Conservation (phyloP, 2,797 vertebrate species). For the Halcyon leucocephala region DNA sequence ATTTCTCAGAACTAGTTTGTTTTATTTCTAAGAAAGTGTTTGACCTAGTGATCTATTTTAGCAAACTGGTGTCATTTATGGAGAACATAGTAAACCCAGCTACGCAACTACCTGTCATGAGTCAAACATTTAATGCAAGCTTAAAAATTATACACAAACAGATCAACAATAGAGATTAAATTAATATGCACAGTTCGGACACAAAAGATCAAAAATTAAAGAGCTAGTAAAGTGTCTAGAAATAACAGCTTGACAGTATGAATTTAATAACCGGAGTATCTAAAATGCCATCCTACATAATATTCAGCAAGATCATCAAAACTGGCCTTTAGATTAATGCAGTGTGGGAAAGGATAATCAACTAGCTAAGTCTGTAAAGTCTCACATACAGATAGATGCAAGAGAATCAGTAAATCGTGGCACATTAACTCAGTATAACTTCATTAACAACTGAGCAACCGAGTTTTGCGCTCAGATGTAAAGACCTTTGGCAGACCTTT, state of each 20-base stretch:
- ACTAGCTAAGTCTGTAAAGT: neutral
- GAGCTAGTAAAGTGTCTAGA: neutral
- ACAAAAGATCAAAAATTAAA: neutral
- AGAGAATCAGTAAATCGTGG: neutral
- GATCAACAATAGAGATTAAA: neutral
- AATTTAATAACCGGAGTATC: constrained; percentile 9
- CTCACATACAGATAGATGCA: neutral
- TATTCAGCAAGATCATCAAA: constrained; percentile 29
- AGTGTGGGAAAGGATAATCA: neutral
- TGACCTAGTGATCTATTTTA: constrained; percentile 13
- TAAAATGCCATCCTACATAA: neutral
- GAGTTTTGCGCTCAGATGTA: neutral
- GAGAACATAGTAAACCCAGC: neutral
- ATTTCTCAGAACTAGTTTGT: constrained; percentile 2
- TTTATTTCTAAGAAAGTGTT: constrained; percentile 21
- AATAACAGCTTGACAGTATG: neutral
- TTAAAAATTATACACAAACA: neutral
- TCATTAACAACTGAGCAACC: neutral
- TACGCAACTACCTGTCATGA: neutral
- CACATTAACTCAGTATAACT: neutral
- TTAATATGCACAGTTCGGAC: neutral
- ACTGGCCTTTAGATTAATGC: neutral
- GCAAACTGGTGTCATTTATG: neutral
- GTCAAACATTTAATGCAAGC: neutral
- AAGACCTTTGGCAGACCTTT: neutral